phyloP scores from a whole-genome alignment of 37 sponge, comb jelly and placozoan genomes.

The Aplysina aerophoba region DNA sequence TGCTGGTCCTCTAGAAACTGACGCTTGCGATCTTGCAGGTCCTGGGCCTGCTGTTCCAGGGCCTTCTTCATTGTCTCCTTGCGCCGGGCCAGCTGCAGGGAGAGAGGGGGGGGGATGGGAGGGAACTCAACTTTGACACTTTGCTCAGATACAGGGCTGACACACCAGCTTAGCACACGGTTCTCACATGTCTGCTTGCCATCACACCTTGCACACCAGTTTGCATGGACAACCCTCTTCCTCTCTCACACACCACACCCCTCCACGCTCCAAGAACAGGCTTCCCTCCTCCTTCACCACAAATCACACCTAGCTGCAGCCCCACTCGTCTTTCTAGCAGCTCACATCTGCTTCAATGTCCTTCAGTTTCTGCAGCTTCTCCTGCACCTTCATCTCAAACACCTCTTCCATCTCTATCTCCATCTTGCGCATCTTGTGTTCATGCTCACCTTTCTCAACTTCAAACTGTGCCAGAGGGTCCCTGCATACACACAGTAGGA shows the following conservation, averaged over 20 bases:
- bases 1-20: conserved; percentile 92
- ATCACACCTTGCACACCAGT: too few species aligned
- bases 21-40: conserved; percentile 76
- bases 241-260: neutral
- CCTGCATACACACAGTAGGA: conserved; percentile 41
- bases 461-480: conserved; percentile 98
- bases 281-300: neutral
- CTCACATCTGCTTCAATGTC: conserved; percentile 96
- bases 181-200: neutral
- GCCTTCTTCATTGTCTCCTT: conserved; percentile 86
- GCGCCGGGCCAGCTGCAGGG: conserved; percentile 79
- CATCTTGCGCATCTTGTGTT: conserved; percentile 93
- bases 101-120: neutral
- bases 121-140: neutral
- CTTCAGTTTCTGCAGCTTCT: conserved; percentile 93
- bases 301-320: too few species aligned
- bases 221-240: neutral
- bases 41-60: conserved; percentile 83
- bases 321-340: neutral
- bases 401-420: conserved; percentile 96
- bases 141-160: neutral
- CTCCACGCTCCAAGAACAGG: neutral
- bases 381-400: conserved; percentile 95
- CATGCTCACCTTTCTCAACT: conserved; percentile 95
- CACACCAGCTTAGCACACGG: neutral